A percentile compares a stretch with the other conserved stretches of the same genome.
These are phyloP conservation scores for Ochropleura plecta DNA, from an alignment of 2,888 invertebrate genomes.

Conservation along the genomic window DNA sequence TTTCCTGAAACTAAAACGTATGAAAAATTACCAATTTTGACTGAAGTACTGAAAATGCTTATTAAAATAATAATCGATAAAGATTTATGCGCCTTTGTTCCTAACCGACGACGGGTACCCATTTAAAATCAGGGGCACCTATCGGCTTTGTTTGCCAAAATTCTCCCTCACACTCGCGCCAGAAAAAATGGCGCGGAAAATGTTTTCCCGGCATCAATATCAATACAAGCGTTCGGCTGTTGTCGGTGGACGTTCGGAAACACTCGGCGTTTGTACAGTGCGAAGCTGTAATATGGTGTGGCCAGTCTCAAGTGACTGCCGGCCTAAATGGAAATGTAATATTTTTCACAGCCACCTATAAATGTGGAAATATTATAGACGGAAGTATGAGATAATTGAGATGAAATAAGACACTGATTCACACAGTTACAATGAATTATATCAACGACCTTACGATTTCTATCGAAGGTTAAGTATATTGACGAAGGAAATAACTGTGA, in stretches of 20 bases:
- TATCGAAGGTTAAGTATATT: not conserved
- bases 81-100: slow-evolving; percentile 49
- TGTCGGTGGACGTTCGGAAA: slow-evolving; percentile 77
- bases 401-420: not conserved
- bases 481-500: not conserved
- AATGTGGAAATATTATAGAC: not conserved
- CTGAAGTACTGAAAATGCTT: slow-evolving; percentile 6
- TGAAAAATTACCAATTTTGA: not conserved
- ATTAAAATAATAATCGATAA: slow-evolving; percentile 28
- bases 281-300: slow-evolving; percentile 81
- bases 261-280: slow-evolving; percentile 72
- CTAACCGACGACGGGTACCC: slow-evolving; percentile 68
- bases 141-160: slow-evolving; percentile 79
- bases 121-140: slow-evolving; percentile 71
- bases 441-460: not conserved
- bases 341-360: not conserved
- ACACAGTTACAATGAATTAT: not conserved
- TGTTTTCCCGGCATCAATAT: slow-evolving; percentile 88
- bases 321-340: not conserved
- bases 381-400: not conserved
- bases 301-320: slow-evolving; percentile 58
- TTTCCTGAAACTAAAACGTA: not conserved
- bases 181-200: slow-evolving; percentile 88
- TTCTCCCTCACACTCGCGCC: slow-evolving; percentile 72
- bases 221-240: slow-evolving; percentile 81